A percentile compares a stretch with the other conserved stretches of the same genome.
These are phyloP conservation scores for Cryptus armator DNA, from an alignment of 2,888 invertebrate species.

Conservation along the genomic window DNA sequence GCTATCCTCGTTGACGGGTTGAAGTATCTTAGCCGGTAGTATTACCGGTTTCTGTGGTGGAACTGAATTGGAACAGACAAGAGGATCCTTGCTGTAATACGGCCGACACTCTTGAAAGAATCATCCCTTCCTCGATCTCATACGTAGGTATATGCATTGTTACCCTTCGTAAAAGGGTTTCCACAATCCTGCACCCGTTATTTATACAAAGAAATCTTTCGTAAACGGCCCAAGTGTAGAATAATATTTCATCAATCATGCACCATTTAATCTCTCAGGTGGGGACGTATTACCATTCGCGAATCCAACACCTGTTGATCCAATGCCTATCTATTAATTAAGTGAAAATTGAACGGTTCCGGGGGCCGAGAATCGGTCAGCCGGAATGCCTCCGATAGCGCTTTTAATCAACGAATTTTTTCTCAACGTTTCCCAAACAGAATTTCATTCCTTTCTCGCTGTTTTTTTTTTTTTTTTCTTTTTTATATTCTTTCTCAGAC, in stretches of 20 bases:
- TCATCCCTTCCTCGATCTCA: background rate
- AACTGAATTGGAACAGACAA: slow-evolving; percentile 73
- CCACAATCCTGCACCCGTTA: slow-evolving; percentile 2
- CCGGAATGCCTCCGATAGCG: slow-evolving; percentile 51
- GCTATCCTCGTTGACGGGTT: slow-evolving; percentile 80
- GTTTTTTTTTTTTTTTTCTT: background rate
- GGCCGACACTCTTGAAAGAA: background rate
- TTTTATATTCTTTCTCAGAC: background rate
- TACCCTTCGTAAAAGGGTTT: background rate
- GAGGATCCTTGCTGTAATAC: background rate
- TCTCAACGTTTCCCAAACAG: slow-evolving; percentile 19
- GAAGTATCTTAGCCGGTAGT: slow-evolving; percentile 76
- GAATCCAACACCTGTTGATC: slow-evolving; percentile 61
- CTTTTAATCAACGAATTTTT: slow-evolving; percentile 46
- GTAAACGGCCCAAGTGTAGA: slow-evolving; percentile 33
- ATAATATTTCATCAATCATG: slow-evolving; percentile 58
- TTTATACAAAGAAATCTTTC: slow-evolving; percentile 38
- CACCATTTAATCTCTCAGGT: slow-evolving; percentile 56
- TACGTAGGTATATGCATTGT: background rate
- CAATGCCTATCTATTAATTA: slow-evolving; percentile 61
- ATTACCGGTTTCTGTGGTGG: slow-evolving; percentile 80
- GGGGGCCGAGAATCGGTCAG: slow-evolving; percentile 44
- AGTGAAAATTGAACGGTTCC: slow-evolving; percentile 57
- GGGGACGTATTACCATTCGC: slow-evolving; percentile 32
- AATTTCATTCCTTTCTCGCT: background rate